A percentile compares a stretch with the other conserved stretches of the same genome.
These are phyloP conservation scores for Eilema caniola DNA, from an alignment of 2,888 invertebrate species.

Conservation along the genomic window DNA sequence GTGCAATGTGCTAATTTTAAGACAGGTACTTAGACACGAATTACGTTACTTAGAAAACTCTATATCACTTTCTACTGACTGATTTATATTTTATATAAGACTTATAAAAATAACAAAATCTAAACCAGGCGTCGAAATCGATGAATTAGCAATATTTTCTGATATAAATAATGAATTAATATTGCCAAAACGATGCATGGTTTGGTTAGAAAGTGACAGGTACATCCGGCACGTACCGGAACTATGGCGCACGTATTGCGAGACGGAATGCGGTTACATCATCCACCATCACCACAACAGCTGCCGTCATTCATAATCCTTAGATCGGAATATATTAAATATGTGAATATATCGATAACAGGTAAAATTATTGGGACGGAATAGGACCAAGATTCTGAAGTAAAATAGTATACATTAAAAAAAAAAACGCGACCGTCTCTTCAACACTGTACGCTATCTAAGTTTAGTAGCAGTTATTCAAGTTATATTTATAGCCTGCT, in stretches of 20 bases:
- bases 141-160: neutral
- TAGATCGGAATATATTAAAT: neutral
- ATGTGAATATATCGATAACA: neutral
- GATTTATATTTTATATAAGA: no score
- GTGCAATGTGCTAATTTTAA: neutral
- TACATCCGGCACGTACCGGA: slow-evolving; percentile 70
- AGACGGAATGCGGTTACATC: slow-evolving; percentile 60
- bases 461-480: neutral
- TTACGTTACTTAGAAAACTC: neutral
- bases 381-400: no score
- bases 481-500: neutral
- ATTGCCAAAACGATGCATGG: slow-evolving; percentile 41
- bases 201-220: slow-evolving; percentile 68
- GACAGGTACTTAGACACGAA: neutral
- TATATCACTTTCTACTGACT: neutral
- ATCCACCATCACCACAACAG: slow-evolving; percentile 46
- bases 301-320: slow-evolving; percentile 40
- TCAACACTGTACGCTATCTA: slow-evolving; percentile 4
- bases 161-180: slow-evolving; percentile 1
- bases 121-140: neutral
- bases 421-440: no score
- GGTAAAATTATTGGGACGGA: neutral
- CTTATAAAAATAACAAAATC: neutral
- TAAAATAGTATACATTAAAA: no score
- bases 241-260: slow-evolving; percentile 56